Evolutionary conservation across 2,113 vertebrate genomes (phyloP).

Genomic region (Nerophis ophidion): DNA sequence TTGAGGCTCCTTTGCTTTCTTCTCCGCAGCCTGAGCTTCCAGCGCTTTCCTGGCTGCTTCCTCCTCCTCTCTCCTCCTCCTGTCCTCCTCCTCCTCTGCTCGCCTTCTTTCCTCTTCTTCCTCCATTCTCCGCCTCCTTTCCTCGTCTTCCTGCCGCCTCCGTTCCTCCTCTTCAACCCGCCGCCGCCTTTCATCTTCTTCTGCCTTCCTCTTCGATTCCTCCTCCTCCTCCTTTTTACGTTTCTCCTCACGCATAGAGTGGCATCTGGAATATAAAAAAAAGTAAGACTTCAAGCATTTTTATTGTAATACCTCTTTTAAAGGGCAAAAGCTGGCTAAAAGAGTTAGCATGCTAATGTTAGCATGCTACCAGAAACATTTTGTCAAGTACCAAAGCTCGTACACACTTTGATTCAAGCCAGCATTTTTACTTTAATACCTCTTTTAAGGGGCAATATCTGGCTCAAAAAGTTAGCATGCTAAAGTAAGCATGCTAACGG

Average conservation of each 20-base stretch:
- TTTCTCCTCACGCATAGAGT: conserved; percentile 63
- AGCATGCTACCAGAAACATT: too few species aligned
- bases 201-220: conserved; percentile 19
- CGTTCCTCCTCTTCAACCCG: conserved; percentile 20
- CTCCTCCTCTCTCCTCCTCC: conserved; percentile 39
- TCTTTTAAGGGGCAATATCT: too few species aligned
- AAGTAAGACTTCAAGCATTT: background rate
- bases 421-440: too few species aligned
- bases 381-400: too few species aligned
- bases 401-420: too few species aligned
- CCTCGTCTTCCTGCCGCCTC: conserved; percentile 30
- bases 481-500: too few species aligned
- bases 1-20: conserved; percentile 41
- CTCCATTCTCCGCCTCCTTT: conserved; percentile 27
- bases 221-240: conserved; percentile 26
- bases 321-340: too few species aligned
- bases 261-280: conserved; percentile 51
- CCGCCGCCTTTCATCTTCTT: conserved; percentile 36
- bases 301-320: background rate
- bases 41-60: conserved; percentile 31
- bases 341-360: too few species aligned
- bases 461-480: too few species aligned
- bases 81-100: conserved; percentile 35
- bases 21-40: conserved; percentile 26
- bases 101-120: conserved; percentile 28